A percentile compares a stretch with the other conserved stretches of the same genome.
Conservation (phyloP, 2,797 vertebrate species). For the Aldrovandia affinis region DNA sequence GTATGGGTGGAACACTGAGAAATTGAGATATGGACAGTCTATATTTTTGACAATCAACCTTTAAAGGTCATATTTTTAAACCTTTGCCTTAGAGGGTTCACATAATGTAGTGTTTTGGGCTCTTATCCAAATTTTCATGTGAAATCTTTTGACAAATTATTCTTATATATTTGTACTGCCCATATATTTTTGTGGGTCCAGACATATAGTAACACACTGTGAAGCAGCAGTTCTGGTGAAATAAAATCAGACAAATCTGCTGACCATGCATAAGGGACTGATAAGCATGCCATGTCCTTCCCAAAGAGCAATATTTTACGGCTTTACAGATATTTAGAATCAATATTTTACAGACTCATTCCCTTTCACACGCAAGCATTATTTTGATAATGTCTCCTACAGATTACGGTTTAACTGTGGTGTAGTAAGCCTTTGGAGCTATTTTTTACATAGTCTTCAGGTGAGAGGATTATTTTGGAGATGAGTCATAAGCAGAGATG, state of each 20-base stretch:
- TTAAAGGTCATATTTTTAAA: neutral
- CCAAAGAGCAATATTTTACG: neutral
- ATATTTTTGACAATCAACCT: slow-evolving; percentile 3
- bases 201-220: neutral
- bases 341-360: slow-evolving; percentile 15
- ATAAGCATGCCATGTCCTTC: neutral
- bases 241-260: neutral
- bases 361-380: neutral
- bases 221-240: neutral
- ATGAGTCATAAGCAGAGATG: neutral
- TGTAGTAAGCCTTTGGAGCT: neutral
- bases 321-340: slow-evolving; percentile 7
- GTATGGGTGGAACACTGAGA: slow-evolving; percentile 1
- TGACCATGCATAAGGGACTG: neutral
- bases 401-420: neutral
- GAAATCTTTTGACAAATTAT: neutral
- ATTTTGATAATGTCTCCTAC: neutral
- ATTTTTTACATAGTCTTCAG: neutral
- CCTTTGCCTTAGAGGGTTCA: neutral
- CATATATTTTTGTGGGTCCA: neutral
- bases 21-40: neutral
- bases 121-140: neutral
- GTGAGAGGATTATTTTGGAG: slow-evolving; percentile 9
- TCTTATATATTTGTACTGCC: too few species aligned
- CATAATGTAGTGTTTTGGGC: neutral